Conservation (phyloP, 2,797 vertebrate genomes). For the Phalanger gymnotis region DNA sequence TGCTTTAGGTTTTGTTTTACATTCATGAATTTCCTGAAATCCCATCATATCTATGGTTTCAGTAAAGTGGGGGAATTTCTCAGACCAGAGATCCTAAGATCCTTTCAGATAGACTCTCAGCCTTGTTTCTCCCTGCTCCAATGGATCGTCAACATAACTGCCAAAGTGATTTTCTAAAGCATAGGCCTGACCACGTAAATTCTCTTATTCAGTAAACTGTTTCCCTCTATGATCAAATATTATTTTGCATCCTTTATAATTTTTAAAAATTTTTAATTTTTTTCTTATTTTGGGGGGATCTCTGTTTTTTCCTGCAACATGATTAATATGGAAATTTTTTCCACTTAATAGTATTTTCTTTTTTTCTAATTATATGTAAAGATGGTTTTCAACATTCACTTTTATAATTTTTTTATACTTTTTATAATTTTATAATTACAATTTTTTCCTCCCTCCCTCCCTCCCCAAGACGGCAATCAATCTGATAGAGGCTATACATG, state of each 20-base stretch:
- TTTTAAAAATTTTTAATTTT: not conserved
- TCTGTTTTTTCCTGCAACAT: not conserved
- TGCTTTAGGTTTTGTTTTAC: not conserved
- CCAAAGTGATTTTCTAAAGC: not conserved
- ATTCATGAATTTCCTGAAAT: not conserved
- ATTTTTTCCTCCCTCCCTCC: too few species aligned
- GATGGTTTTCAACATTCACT: too few species aligned
- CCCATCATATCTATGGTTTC: not conserved
- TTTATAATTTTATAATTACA: too few species aligned
- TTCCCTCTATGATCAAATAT: not conserved
- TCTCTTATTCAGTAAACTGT: not conserved
- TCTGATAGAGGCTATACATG: too few species aligned
- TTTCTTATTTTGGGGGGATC: not conserved
- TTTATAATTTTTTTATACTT: too few species aligned
- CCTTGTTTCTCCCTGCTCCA: not conserved
- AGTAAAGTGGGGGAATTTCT: not conserved
- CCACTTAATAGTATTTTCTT: too few species aligned
- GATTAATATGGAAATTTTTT: not conserved
- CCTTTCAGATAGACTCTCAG: not conserved
- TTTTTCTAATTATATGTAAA: too few species aligned
- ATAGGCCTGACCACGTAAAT: not conserved
- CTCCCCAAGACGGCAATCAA: too few species aligned
- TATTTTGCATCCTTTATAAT: not conserved
- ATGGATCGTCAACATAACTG: not conserved
- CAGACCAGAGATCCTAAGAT: not conserved